A percentile compares a stretch with the other conserved stretches of the same genome.
These are phyloP conservation scores for Rhinella marina DNA, from an alignment of 2,797 vertebrate species.

Conservation along the genomic window DNA sequence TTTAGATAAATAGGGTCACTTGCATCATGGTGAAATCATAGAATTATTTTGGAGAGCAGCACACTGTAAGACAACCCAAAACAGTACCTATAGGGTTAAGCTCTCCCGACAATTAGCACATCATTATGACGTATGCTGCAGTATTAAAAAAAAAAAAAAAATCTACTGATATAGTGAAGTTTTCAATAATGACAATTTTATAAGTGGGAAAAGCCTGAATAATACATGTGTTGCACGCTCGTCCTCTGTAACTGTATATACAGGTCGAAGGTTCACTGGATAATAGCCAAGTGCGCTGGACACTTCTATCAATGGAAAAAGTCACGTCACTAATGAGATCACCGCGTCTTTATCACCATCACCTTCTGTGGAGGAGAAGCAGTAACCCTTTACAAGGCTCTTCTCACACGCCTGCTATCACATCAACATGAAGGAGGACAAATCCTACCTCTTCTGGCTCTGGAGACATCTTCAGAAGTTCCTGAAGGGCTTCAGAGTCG, in stretches of 20 bases:
- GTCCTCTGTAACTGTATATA: background rate
- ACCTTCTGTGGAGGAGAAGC: conserved; percentile 16
- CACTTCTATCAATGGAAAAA: conserved; percentile 43
- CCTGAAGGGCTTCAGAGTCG: conserved; percentile 86
- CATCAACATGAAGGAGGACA: background rate
- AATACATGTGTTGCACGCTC: background rate
- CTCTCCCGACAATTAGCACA: background rate
- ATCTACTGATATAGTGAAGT: background rate
- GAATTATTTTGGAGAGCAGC: background rate
- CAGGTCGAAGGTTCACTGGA: background rate
- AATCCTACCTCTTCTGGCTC: conserved; percentile 89
- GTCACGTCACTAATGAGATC: conserved; percentile 27
- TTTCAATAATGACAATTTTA: background rate
- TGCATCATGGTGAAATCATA: background rate
- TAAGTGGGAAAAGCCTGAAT: background rate
- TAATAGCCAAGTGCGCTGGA: conserved; percentile 11
- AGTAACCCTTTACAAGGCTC: conserved; percentile 10
- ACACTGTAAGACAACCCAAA: background rate
- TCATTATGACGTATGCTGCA: background rate
- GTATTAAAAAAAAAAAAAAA: background rate
- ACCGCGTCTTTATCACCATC: conserved; percentile 21
- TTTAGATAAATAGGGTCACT: background rate
- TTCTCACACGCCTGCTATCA: too few species aligned
- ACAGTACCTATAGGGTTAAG: background rate
- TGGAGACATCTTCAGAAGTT: conserved; percentile 93